Base-by-base conservation (phyloP, 2,113 vertebrate genomes). In the Pygathrix nemaeus region DNA sequence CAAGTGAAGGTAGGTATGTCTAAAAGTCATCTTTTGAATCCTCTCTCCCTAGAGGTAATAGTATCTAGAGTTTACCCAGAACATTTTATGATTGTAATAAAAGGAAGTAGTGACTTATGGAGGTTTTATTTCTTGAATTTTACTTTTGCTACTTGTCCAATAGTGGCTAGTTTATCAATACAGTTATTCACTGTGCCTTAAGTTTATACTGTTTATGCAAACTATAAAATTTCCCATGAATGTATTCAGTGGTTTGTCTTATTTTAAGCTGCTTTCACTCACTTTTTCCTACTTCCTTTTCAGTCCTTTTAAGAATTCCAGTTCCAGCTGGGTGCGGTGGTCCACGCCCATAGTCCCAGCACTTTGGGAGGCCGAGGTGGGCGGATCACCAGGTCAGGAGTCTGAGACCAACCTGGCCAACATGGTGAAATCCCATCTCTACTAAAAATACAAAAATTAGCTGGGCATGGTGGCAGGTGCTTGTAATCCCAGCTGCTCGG, bases 151-250 rank as follows among this genome's bases (percentile, higher is more conserved):
- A 83, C 32, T 85, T 96, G 91, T 80, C 85, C 52, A 50, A 70
- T 18, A 92, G 48, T 93, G 66, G 90, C 66, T 45, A 85, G 72
- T 95, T 92, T 92, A 95, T 68, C 59, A 80, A 38, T 52, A 61
- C 45, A 94, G 68, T 98, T 98, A 98, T 94, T 98, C 95, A 98
- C 97, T 97, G 98, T 99, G 98, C 98, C 98, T 99, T 99, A 99
- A 97, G 87, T 80, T 98, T 99, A 98, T 98, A 98, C 98, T 89
- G 66, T 98, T 98, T 98, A 97, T 98, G 96, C 96, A 97, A 98
- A 94, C 75, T 96, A 43, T 98, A 98, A 96, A 97, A 97, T 98
- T 98, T 98, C 97, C 98, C 98, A 98, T 98, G 98, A 98, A 97
- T 98, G 95, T 92, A 98, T 98, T 98, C 98, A 98, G 98, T 96